Evolutionary conservation across 2,113 vertebrate species (phyloP).

Genomic region (Aspidoscelis tigris): DNA sequence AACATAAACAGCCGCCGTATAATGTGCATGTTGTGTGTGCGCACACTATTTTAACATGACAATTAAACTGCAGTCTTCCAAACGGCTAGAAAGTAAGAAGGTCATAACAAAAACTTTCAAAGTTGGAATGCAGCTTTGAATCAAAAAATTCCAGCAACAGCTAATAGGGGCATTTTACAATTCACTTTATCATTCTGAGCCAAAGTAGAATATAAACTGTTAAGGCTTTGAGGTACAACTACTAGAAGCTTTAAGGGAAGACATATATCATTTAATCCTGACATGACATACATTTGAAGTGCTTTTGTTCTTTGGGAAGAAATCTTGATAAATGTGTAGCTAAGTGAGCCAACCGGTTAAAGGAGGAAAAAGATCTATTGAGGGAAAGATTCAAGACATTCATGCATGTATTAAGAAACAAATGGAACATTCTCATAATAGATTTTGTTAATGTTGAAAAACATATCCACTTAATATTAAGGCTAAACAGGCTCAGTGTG

Average conservation of each 20-base stretch:
- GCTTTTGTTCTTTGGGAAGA: slow-evolving; percentile 21
- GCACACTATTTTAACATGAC: no score
- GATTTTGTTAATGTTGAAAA: no score
- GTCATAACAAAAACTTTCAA: slow-evolving; percentile 32
- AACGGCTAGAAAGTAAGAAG: neutral
- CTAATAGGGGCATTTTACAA: slow-evolving; percentile 29
- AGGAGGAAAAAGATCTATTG: no score
- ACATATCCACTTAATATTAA: no score
- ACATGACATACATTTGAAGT: neutral
- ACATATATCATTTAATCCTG: neutral
- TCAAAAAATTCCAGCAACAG: neutral
- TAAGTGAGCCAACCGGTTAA: neutral
- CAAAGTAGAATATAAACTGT: neutral
- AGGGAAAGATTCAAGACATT: no score
- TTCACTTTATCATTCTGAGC: slow-evolving; percentile 24
- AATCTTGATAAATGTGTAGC: slow-evolving; percentile 13
- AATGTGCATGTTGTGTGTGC: no score
- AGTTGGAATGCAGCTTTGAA: slow-evolving; percentile 24
- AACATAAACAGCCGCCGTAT: no score
- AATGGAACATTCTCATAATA: no score
- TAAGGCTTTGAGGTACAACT: slow-evolving; percentile 29
- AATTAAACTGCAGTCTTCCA: no score
- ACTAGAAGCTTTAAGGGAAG: slow-evolving; percentile 24
- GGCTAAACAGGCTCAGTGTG: no score
- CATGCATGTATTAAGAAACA: no score